phyloP scores from a whole-genome alignment of 2,888 invertebrate genomes.

The Vannuccia rotundouncinata region DNA sequence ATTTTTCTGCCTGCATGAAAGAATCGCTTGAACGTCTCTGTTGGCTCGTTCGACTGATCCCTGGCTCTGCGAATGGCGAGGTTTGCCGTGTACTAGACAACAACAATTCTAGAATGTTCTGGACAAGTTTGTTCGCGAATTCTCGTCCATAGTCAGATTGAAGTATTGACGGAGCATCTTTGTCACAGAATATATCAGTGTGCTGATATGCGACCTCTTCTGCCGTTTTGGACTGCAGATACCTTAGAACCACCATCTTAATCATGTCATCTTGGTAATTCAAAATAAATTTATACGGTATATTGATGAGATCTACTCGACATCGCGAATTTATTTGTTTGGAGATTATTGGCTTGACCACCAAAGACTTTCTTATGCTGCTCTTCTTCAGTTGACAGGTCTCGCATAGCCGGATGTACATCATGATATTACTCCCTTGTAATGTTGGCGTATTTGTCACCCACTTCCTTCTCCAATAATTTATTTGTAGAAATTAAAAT shows the following conservation, averaged over 20 bases:
- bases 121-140: not conserved
- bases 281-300: conserved; percentile 43
- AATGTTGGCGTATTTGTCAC: too few relatives aligned
- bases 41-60: not conserved
- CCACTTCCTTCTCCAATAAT: too few relatives aligned
- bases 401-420: too few relatives aligned
- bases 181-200: conserved; percentile 37
- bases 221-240: conserved; percentile 42
- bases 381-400: not conserved
- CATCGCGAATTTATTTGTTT: conserved; percentile 33
- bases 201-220: conserved; percentile 36
- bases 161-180: conserved; percentile 22
- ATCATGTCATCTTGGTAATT: conserved; percentile 44
- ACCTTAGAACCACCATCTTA: conserved; percentile 42
- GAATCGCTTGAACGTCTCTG: not conserved
- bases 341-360: not conserved
- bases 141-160: conserved; percentile 25
- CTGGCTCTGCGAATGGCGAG: conserved; percentile 18
- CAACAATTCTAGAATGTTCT: not conserved
- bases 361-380: not conserved
- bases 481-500: too few relatives aligned
- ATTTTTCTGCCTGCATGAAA: too few relatives aligned
- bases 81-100: not conserved
- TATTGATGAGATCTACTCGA: conserved; percentile 43
- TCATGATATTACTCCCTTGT: too few relatives aligned